Conservation (phyloP, 2,888 invertebrate species). For the Trimorus sp. region DNA sequence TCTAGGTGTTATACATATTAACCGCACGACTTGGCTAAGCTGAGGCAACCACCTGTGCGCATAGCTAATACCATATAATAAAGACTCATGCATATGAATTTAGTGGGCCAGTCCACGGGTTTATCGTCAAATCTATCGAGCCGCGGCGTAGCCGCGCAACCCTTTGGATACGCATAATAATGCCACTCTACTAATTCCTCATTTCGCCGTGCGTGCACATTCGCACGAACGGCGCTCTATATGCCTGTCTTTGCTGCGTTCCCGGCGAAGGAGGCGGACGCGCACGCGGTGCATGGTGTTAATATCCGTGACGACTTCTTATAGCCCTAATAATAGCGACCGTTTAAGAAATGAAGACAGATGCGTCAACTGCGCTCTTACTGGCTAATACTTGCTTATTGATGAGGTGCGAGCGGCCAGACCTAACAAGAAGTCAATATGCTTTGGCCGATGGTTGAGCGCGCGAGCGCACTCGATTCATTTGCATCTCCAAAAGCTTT, state of each 20-base stretch:
- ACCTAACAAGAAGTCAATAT: constrained; percentile 39
- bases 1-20: constrained; percentile 73
- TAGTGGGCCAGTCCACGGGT: constrained; percentile 74
- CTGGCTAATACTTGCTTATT: constrained; percentile 57
- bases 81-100: constrained; percentile 78
- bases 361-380: constrained; percentile 48
- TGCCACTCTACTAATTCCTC: constrained; percentile 49
- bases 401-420: constrained; percentile 56
- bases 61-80: constrained; percentile 81
- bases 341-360: constrained; percentile 60
- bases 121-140: constrained; percentile 74
- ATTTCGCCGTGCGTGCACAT: constrained; percentile 50
- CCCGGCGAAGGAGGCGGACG: constrained; percentile 21
- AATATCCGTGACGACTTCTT: constrained; percentile 65
- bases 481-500: too few relatives aligned
- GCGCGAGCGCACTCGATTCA: too few relatives aligned
- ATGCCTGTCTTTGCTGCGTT: constrained; percentile 24
- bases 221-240: constrained; percentile 21
- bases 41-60: constrained; percentile 80
- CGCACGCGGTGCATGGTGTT: constrained; percentile 48
- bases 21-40: constrained; percentile 72
- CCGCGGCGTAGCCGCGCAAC: constrained; percentile 60
- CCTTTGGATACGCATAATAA: constrained; percentile 67
- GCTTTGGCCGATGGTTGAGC: neutral
- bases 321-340: constrained; percentile 61